Evolutionary conservation across 2,888 invertebrate species (phyloP).

Genomic region (Rhagium mordax): DNA sequence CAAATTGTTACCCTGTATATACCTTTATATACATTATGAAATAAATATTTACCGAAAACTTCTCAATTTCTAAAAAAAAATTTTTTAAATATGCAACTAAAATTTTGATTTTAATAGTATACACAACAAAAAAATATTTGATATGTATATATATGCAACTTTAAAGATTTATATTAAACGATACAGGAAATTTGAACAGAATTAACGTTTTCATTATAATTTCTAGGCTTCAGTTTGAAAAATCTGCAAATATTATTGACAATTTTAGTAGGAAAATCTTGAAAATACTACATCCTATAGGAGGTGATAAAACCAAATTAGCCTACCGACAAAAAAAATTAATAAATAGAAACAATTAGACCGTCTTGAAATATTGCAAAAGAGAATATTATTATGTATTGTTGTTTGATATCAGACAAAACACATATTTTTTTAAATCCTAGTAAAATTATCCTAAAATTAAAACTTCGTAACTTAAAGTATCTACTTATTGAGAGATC

Average conservation of each 20-base stretch:
- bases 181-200: background rate
- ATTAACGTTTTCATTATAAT: background rate
- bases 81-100: constrained; percentile 29
- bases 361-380: constrained; percentile 34
- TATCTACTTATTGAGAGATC: background rate
- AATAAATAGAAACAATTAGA: background rate
- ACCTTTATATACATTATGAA: constrained; percentile 53
- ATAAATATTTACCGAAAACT: constrained; percentile 34
- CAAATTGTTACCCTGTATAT: constrained; percentile 56
- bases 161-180: background rate
- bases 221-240: background rate
- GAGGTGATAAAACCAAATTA: background rate
- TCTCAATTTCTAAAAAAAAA: constrained; percentile 31
- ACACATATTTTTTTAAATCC: background rate
- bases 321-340: constrained; percentile 1
- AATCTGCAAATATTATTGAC: background rate
- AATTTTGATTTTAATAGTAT: constrained; percentile 5
- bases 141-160: constrained; percentile 37
- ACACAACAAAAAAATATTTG: constrained; percentile 21
- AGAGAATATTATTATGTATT: constrained; percentile 7
- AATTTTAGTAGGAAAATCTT: background rate
- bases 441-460: background rate
- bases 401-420: constrained; percentile 12
- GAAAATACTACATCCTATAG: background rate
- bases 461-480: background rate